These are phyloP conservation scores for Stercorarius parasiticus DNA, from an alignment of 2,113 vertebrate species.

Conservation along the genomic window DNA sequence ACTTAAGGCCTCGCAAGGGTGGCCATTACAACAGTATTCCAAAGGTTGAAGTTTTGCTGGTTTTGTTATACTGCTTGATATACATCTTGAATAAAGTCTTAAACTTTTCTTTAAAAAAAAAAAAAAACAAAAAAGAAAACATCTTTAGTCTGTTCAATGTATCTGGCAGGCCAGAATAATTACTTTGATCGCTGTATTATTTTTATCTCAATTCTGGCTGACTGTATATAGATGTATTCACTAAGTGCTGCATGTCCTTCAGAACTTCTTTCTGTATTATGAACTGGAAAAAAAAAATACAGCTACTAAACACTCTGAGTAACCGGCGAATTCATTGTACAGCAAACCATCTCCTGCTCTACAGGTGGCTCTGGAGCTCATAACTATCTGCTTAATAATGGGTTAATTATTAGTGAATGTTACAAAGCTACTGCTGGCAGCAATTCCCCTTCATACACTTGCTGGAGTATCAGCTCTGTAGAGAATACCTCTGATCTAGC, in stretches of 20 bases:
- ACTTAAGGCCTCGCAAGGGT: not conserved
- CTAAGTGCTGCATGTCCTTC: conserved; percentile 69
- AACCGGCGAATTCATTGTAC: conserved; percentile 19
- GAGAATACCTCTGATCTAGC: not conserved
- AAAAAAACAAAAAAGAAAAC: not conserved
- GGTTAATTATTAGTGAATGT: not conserved
- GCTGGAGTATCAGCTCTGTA: not conserved
- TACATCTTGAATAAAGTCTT: conserved; percentile 79
- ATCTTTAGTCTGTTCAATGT: conserved; percentile 49
- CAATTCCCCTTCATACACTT: not conserved
- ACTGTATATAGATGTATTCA: conserved; percentile 64
- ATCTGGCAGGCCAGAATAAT: conserved; percentile 71
- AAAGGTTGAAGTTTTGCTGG: conserved; percentile 70
- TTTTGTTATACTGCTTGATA: conserved; percentile 74
- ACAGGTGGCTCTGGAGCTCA: not conserved
- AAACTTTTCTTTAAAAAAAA: conserved; percentile 71
- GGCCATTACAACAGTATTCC: conserved; percentile 59
- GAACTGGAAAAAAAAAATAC: conserved; percentile 67
- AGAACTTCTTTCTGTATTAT: conserved; percentile 48
- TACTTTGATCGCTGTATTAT: conserved; percentile 45
- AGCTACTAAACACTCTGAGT: conserved; percentile 59
- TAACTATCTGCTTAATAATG: not conserved
- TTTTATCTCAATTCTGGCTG: conserved; percentile 62
- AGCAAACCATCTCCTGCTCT: not conserved
- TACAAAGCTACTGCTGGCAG: not conserved